Evolutionary conservation across 2,888 invertebrate genomes (phyloP).

Genomic region (Hanleya hanleyi): DNA sequence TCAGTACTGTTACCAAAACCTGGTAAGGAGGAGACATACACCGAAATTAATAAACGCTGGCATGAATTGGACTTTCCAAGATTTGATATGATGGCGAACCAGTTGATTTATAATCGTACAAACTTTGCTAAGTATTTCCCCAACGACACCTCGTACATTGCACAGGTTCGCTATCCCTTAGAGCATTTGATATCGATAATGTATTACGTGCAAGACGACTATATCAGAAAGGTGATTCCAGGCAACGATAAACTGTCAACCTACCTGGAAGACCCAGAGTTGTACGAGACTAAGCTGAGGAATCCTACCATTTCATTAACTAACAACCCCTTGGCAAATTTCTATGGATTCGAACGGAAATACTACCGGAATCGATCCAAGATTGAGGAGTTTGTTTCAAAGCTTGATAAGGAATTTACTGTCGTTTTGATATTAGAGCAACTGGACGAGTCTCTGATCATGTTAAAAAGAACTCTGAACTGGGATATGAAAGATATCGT

Average conservation of each 20-base stretch:
- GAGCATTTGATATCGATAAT: not conserved
- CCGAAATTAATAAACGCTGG: not conserved
- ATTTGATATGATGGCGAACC: not conserved
- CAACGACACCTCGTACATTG: not conserved
- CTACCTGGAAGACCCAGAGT: not conserved
- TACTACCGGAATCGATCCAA: not conserved
- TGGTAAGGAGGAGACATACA: not conserved
- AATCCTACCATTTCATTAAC: not conserved
- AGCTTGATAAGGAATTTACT: constrained; percentile 34
- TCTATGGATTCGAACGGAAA: not conserved
- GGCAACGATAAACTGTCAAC: not conserved
- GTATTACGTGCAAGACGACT: not conserved
- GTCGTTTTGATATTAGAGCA: constrained; percentile 34
- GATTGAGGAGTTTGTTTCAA: not conserved
- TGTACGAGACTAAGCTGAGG: not conserved
- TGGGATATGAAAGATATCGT: constrained; percentile 37
- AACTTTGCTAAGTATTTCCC: not conserved
- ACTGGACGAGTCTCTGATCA: constrained; percentile 38
- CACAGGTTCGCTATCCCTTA: not conserved
- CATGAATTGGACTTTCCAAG: not conserved
- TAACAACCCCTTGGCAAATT: not conserved
- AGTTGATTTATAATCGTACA: not conserved
- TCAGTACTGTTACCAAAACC: not conserved
- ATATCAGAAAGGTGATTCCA: not conserved
- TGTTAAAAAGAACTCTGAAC: constrained; percentile 31